A percentile compares a stretch with the other conserved stretches of the same genome.
phyloP scores from a whole-genome alignment of 1,140 invertebrate genomes.

The Streblospio benedicti region DNA sequence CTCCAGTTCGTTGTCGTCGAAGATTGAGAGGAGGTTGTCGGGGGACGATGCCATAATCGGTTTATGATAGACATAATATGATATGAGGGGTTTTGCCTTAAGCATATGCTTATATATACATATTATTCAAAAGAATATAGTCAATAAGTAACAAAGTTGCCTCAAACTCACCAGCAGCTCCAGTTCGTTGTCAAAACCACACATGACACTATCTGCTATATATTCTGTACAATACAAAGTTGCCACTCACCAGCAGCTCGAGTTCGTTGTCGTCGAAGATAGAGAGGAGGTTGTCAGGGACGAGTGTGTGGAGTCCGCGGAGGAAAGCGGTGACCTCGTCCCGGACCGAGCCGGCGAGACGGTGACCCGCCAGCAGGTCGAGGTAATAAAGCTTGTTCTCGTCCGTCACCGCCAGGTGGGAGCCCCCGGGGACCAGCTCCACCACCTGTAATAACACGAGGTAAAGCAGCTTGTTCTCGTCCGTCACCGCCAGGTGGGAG shows the following conservation, averaged over 20 bases:
- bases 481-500: conserved; percentile 59
- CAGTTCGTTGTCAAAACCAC: conserved; percentile 91
- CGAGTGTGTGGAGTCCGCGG: conserved; percentile 78
- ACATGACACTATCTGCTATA: too few species aligned
- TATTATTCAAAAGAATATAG: too few species aligned
- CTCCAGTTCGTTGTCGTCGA: conserved; percentile 93
- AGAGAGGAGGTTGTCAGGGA: conserved; percentile 82
- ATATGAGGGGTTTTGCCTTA: too few species aligned
- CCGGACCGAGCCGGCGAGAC: conserved; percentile 68
- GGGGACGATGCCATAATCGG: too few species aligned
- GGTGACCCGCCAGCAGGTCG: conserved; percentile 79
- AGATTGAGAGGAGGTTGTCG: conserved; percentile 83
- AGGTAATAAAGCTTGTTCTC: conserved; percentile 73
- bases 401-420: conserved; percentile 62
- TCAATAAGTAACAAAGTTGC: too few species aligned
- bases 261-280: conserved; percentile 95
- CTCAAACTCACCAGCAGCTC: too few species aligned
- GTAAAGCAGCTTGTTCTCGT: conserved; percentile 72
- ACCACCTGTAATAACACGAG: conserved; percentile 55
- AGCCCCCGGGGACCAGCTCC: conserved; percentile 67
- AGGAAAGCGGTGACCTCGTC: conserved; percentile 81
- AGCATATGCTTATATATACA: too few species aligned
- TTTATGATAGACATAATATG: too few species aligned
- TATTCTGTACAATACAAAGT: too few species aligned
- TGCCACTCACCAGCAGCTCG: too few species aligned